Evolutionary conservation across 2,888 invertebrate species (phyloP).

Genomic region (Unio pictorum): DNA sequence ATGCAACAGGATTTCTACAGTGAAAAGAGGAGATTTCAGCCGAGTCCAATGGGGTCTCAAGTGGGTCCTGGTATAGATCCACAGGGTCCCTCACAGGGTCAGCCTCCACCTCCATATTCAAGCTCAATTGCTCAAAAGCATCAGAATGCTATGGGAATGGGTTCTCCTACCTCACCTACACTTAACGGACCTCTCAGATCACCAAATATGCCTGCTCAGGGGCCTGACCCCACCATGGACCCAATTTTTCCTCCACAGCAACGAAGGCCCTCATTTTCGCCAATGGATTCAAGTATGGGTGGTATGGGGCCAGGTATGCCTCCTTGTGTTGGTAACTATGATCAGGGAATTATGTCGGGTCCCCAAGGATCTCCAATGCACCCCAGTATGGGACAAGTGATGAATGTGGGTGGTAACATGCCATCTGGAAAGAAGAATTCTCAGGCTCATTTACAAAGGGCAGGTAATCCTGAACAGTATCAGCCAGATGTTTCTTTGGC

Average conservation of each 20-base stretch:
- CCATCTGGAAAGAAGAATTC: conserved; percentile 50
- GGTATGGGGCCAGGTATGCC: conserved; percentile 44
- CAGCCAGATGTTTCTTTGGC: conserved; percentile 52
- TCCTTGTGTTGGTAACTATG: conserved; percentile 24
- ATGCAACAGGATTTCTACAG: conserved; percentile 83
- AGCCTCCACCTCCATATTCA: conserved; percentile 61
- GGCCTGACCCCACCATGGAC: conserved; percentile 47
- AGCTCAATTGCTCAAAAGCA: conserved; percentile 63
- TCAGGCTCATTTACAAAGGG: conserved; percentile 61
- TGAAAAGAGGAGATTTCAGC: conserved; percentile 52
- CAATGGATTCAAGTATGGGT: conserved; percentile 41
- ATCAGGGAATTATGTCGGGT: conserved; percentile 33
- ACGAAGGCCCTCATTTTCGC: conserved; percentile 40
- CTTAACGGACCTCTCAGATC: conserved; percentile 56
- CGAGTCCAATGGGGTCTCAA: background rate
- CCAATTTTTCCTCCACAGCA: conserved; percentile 48
- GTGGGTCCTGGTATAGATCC: conserved; percentile 20
- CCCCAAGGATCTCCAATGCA: conserved; percentile 40
- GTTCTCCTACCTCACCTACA: conserved; percentile 67
- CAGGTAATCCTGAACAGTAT: conserved; percentile 69
- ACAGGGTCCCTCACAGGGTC: conserved; percentile 16
- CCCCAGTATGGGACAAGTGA: conserved; percentile 24
- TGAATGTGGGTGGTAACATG: conserved; percentile 42
- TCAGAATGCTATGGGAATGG: conserved; percentile 51
- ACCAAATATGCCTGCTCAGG: conserved; percentile 47